Conservation (phyloP, 2,888 invertebrate species). For the Adelognathus sp. region DNA sequence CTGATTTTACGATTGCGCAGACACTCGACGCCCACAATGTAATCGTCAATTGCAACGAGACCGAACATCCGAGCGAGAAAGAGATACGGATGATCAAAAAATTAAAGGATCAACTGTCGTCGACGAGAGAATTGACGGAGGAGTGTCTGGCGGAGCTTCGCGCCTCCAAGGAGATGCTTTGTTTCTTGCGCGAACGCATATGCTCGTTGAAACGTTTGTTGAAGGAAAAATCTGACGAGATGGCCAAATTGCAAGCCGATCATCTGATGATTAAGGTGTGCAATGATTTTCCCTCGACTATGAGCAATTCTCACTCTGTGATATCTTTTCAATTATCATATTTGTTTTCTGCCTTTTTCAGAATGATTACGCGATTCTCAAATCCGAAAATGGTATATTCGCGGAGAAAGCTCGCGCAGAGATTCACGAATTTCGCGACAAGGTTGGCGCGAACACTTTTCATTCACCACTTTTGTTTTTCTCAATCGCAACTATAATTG, state of each 20-base stretch:
- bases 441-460: slow-evolving; percentile 57
- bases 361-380: slow-evolving; percentile 74
- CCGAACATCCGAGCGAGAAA: neutral
- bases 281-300: neutral
- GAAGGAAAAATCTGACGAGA: slow-evolving; percentile 68
- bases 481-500: no score
- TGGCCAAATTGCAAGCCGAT: slow-evolving; percentile 72
- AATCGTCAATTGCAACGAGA: slow-evolving; percentile 8
- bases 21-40: slow-evolving; percentile 12
- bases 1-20: neutral
- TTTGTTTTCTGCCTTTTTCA: slow-evolving; percentile 54
- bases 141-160: slow-evolving; percentile 65
- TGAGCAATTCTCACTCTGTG: neutral
- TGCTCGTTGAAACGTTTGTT: slow-evolving; percentile 68
- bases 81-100: slow-evolving; percentile 63
- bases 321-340: neutral
- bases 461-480: no score
- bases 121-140: slow-evolving; percentile 60
- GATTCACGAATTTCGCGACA: slow-evolving; percentile 66
- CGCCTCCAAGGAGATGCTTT: slow-evolving; percentile 65
- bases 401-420: slow-evolving; percentile 69
- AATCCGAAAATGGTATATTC: slow-evolving; percentile 61
- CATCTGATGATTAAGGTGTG: slow-evolving; percentile 72
- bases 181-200: slow-evolving; percentile 63
- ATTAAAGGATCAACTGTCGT: slow-evolving; percentile 64